A percentile compares a stretch with the other conserved stretches of the same genome.
Evolutionary conservation across 2,113 vertebrate genomes (phyloP).

Genomic region (Pipra filicauda): DNA sequence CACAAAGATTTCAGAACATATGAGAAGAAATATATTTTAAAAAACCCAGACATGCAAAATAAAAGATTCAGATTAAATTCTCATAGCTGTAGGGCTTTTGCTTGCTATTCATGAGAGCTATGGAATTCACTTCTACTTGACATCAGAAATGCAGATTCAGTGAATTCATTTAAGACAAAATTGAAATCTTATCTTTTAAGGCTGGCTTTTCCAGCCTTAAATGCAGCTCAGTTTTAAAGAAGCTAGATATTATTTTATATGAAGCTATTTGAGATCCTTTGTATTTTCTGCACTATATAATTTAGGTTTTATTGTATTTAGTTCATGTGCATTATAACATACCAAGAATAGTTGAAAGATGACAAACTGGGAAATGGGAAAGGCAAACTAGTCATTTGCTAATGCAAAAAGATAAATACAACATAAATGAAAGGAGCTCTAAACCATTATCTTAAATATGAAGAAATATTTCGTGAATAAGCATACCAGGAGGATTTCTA

Average conservation of each 20-base stretch:
- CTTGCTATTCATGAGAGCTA: constrained; percentile 48
- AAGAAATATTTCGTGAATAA: background rate
- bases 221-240: constrained; percentile 68
- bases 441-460: background rate
- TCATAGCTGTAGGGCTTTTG: constrained; percentile 57
- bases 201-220: constrained; percentile 57
- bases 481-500: background rate
- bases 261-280: constrained; percentile 59
- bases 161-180: constrained; percentile 67
- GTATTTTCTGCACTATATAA: constrained; percentile 38
- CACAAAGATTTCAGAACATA: constrained; percentile 29
- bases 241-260: constrained; percentile 62
- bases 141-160: constrained; percentile 74
- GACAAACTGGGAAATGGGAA: constrained; percentile 9
- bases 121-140: constrained; percentile 51
- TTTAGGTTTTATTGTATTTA: constrained; percentile 41
- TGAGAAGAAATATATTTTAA: background rate
- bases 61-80: constrained; percentile 59
- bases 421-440: background rate
- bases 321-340: background rate
- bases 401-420: background rate
- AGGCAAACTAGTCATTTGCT: background rate
- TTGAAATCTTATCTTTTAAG: constrained; percentile 67
- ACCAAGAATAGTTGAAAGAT: background rate
- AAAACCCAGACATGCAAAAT: constrained; percentile 31